These are phyloP conservation scores for Odocoileus virginianus DNA, from an alignment of 2,113 vertebrate genomes.

Conservation along the genomic window DNA sequence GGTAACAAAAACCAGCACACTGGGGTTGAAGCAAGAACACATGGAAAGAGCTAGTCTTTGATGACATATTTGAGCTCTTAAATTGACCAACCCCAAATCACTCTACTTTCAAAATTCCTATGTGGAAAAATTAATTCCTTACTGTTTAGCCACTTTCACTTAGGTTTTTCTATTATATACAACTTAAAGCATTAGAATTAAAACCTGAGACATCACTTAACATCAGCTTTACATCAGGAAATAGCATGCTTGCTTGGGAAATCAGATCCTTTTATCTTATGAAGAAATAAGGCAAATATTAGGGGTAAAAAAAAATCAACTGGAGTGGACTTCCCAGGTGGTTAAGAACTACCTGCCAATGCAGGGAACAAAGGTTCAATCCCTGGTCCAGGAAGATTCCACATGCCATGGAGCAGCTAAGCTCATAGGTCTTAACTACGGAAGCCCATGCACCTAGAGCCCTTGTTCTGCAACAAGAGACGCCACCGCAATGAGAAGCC, in stretches of 20 bases:
- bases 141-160: neutral
- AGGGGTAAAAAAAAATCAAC: neutral
- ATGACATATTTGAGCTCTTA: neutral
- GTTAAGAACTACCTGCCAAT: neutral
- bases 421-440: neutral
- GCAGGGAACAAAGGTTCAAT: neutral
- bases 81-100: neutral
- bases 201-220: neutral
- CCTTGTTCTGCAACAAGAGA: neutral
- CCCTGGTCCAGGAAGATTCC: neutral
- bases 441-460: neutral
- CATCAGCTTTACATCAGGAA: neutral
- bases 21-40: neutral
- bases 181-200: neutral
- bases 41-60: neutral
- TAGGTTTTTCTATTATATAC: neutral
- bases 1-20: neutral
- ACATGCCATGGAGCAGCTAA: neutral
- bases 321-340: neutral
- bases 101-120: neutral
- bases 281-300: neutral
- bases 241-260: neutral
- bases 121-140: neutral
- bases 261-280: neutral
- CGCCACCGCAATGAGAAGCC: neutral